These are phyloP conservation scores for Gymnobelideus leadbeateri DNA, from an alignment of 2,113 vertebrate species.

Conservation along the genomic window DNA sequence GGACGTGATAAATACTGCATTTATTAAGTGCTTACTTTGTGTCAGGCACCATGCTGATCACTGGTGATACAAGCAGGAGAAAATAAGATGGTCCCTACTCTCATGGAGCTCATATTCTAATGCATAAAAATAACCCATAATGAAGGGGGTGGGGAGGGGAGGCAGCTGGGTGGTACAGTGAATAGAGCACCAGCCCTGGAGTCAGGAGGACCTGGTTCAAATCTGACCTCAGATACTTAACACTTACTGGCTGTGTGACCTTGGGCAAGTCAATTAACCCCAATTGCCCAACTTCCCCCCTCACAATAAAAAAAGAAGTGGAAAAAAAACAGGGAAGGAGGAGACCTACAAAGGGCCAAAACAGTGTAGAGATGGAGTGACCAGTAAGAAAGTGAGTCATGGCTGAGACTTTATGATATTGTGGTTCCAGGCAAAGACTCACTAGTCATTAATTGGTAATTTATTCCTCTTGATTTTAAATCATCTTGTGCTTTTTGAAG, in stretches of 20 bases:
- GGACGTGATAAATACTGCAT: not conserved
- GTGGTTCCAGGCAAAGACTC: not conserved
- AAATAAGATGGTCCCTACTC: not conserved
- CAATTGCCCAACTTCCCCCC: too few species aligned
- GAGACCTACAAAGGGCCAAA: not conserved
- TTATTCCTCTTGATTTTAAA: not conserved
- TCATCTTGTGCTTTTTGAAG: not conserved
- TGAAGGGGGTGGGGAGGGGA: too few species aligned
- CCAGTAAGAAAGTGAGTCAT: not conserved
- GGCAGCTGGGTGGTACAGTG: too few species aligned
- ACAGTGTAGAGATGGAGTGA: not conserved
- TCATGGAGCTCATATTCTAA: not conserved
- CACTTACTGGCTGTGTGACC: too few species aligned
- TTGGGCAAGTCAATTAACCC: too few species aligned
- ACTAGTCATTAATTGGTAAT: not conserved
- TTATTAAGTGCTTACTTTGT: constrained; percentile 30
- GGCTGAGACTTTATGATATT: not conserved
- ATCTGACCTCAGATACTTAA: too few species aligned
- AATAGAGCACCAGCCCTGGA: too few species aligned
- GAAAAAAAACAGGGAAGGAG: not conserved
- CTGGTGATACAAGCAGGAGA: not conserved
- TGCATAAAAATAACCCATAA: not conserved
- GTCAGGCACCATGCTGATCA: not conserved
- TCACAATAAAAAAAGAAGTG: not conserved
- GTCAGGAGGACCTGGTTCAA: too few species aligned